phyloP scores from a whole-genome alignment of 2,888 invertebrate species.

The Diplazon laetatorius region DNA sequence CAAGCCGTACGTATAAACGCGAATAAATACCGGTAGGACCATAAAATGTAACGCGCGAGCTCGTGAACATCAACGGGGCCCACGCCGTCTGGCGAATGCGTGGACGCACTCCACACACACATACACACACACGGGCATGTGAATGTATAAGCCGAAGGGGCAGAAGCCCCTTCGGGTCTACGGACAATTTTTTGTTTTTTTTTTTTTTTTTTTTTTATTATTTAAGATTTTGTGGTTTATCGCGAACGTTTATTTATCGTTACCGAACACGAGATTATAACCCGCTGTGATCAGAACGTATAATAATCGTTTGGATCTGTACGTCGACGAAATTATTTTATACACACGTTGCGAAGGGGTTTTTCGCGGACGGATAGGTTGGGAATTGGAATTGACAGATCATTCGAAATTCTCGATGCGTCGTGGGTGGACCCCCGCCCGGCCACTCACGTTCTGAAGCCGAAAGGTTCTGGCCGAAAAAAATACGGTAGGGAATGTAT shows the following conservation, averaged over 20 bases:
- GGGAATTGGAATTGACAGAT: conserved; percentile 10
- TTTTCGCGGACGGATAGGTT: not conserved
- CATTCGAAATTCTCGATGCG: conserved; percentile 15
- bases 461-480: not conserved
- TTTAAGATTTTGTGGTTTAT: conserved; percentile 1
- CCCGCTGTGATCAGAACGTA: not conserved
- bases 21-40: conserved; percentile 16
- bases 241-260: conserved; percentile 10
- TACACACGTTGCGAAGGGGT: not conserved
- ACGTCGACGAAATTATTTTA: not conserved
- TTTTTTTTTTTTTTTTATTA: too few relatives aligned
- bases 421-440: not conserved
- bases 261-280: conserved; percentile 5
- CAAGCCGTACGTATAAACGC: conserved; percentile 33
- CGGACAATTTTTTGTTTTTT: conserved; percentile 23
- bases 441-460: not conserved
- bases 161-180: conserved; percentile 20
- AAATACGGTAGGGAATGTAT: not conserved
- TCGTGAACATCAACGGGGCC: conserved; percentile 56
- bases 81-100: conserved; percentile 55
- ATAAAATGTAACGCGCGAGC: conserved; percentile 50
- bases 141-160: conserved; percentile 38
- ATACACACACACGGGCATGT: conserved; percentile 54
- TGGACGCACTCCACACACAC: too few relatives aligned
- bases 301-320: not conserved